Conservation (phyloP, 2,888 invertebrate genomes). For the Tiliacea citrago region DNA sequence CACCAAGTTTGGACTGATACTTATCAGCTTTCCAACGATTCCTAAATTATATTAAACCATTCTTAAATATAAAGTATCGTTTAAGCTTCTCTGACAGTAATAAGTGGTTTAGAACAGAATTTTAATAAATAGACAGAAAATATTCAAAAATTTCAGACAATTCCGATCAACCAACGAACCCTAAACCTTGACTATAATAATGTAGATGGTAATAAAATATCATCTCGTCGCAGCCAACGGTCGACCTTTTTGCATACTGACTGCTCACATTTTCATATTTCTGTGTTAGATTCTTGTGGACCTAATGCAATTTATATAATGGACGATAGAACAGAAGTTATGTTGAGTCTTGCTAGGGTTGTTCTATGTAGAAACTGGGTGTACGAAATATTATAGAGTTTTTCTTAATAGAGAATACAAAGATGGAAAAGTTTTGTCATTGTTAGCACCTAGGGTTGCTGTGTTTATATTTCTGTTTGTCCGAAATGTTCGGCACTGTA, state of each 20-base stretch:
- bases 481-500: neutral
- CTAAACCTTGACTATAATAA: conserved; percentile 40
- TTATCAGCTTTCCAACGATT: neutral
- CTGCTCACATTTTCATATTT: conserved; percentile 65
- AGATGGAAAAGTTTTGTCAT: conserved; percentile 10
- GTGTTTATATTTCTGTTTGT: conserved; percentile 10
- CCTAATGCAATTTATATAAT: conserved; percentile 64
- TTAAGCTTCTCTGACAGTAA: neutral
- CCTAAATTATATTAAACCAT: neutral
- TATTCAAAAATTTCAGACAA: neutral
- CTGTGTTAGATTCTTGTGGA: conserved; percentile 50
- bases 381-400: neutral
- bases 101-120: neutral
- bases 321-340: conserved; percentile 45
- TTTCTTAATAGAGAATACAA: neutral
- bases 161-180: conserved; percentile 17
- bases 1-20: neutral
- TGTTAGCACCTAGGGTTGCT: neutral
- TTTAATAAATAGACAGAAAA: neutral
- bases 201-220: conserved; percentile 62
- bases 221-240: conserved; percentile 55
- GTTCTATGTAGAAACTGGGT: conserved; percentile 11
- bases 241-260: conserved; percentile 61
- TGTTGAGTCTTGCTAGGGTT: conserved; percentile 1
- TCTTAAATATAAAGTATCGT: neutral